Percentiles rank a stretch among this genome's conserved stretches.
These are phyloP conservation scores for Cyanoliseus patagonus DNA, from an alignment of 2,113 vertebrate species.

Conservation along the genomic window DNA sequence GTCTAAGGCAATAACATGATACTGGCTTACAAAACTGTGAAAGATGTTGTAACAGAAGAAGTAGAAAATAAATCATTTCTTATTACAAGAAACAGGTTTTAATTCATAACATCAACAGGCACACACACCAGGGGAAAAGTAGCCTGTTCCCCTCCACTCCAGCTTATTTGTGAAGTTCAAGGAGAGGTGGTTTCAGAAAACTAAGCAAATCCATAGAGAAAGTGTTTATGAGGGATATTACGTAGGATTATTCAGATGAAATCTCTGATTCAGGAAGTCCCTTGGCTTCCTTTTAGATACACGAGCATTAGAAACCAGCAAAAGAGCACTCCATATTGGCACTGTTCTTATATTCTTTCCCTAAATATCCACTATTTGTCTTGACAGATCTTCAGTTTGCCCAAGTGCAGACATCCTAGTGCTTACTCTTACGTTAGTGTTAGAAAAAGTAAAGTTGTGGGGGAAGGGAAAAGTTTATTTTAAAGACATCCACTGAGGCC, in stretches of 20 bases:
- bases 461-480: constrained; percentile 25
- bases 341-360: neutral
- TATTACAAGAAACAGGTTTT: neutral
- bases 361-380: neutral
- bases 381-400: neutral
- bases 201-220: neutral
- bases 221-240: neutral
- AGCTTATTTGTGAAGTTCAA: neutral
- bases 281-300: neutral
- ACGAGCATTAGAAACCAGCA: neutral
- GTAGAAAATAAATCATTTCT: neutral
- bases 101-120: neutral
- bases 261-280: neutral
- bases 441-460: neutral
- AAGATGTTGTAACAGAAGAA: neutral
- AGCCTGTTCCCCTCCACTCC: neutral
- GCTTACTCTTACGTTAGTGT: neutral
- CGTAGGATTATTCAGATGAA: neutral
- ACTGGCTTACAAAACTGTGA: neutral
- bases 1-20: neutral
- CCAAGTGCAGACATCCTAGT: neutral
- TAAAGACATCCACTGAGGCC: constrained; percentile 9
- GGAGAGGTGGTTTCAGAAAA: neutral
- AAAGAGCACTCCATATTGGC: neutral
- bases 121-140: neutral